These are phyloP conservation scores for Platanista minor DNA, from an alignment of 2,113 vertebrate genomes.

Conservation along the genomic window DNA sequence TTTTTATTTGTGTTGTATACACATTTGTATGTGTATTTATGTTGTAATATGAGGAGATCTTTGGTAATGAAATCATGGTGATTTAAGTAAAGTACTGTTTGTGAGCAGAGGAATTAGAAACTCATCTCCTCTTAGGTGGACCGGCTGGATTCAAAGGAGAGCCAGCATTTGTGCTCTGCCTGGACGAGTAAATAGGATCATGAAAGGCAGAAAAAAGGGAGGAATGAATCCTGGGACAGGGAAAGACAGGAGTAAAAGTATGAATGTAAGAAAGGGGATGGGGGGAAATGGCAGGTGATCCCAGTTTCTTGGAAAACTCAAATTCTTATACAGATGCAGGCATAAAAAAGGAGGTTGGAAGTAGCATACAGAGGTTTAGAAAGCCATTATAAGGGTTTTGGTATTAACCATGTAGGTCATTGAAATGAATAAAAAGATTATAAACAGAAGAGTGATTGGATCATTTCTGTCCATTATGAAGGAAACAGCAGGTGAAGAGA, in stretches of 20 bases:
- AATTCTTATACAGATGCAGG: neutral
- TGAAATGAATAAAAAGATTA: neutral
- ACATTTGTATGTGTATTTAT: neutral
- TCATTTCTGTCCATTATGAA: neutral
- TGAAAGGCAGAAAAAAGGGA: neutral
- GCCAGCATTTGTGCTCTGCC: neutral
- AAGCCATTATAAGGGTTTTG: neutral
- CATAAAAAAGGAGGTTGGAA: neutral
- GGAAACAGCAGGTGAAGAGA: neutral
- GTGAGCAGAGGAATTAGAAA: neutral
- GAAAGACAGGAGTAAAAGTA: neutral
- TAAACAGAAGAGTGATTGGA: neutral
- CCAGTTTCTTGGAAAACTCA: neutral
- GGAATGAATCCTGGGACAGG: neutral
- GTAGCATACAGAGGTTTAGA: neutral
- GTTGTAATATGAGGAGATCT: neutral
- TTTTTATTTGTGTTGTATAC: neutral
- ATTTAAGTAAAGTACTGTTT: neutral
- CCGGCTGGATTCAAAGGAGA: neutral
- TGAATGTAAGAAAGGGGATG: neutral
- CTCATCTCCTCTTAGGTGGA: neutral
- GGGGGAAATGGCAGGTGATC: neutral
- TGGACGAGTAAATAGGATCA: neutral
- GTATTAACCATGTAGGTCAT: neutral
- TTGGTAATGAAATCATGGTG: neutral